A percentile compares a stretch with the other conserved stretches of the same genome.
Evolutionary conservation across 2,888 invertebrate species (phyloP).

Genomic region (Limulus polyphemus): DNA sequence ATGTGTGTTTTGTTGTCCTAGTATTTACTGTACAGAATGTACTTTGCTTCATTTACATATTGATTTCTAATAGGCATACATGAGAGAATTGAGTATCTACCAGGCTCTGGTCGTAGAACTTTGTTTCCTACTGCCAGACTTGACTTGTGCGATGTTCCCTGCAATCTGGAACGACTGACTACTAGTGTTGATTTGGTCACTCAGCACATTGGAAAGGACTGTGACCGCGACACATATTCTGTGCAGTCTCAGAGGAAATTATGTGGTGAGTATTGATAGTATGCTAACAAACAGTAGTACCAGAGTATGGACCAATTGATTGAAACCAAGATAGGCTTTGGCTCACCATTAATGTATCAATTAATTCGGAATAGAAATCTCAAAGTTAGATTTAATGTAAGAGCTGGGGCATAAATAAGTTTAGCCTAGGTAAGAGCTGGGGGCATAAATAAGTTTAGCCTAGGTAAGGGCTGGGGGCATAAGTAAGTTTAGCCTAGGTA

Average conservation of each 20-base stretch:
- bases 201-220: conserved; percentile 86
- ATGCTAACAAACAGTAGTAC: neutral
- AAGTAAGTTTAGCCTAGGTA: no score
- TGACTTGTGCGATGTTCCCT: conserved; percentile 45
- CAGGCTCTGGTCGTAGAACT: conserved; percentile 63
- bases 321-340: no score
- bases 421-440: no score
- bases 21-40: no score
- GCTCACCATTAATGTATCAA: no score
- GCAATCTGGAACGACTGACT: conserved; percentile 38
- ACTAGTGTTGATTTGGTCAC: conserved; percentile 53
- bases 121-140: conserved; percentile 63
- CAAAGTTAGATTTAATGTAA: no score
- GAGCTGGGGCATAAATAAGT: no score
- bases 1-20: conserved; percentile 1
- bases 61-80: conserved; percentile 36
- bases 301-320: no score
- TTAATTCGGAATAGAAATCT: no score
- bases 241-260: conserved; percentile 70
- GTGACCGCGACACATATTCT: conserved; percentile 86
- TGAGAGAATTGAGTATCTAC: conserved; percentile 73
- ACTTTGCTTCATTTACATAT: no score
- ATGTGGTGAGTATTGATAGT: conserved; percentile 47
- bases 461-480: no score
- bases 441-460: no score